phyloP scores from a whole-genome alignment of 1,140 invertebrate genomes.

The Parapsyche elsis region DNA sequence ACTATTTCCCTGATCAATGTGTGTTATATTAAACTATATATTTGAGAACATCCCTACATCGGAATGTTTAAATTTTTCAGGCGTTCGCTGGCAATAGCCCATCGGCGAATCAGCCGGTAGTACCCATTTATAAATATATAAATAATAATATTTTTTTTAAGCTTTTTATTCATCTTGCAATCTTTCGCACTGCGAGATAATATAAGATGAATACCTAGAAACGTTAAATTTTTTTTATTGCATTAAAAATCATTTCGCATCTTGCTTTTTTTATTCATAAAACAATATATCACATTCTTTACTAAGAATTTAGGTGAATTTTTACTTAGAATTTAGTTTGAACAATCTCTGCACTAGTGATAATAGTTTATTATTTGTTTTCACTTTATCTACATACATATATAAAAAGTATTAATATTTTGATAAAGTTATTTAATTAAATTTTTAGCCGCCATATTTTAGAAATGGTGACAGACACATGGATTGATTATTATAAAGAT shows the following conservation, averaged over 20 bases:
- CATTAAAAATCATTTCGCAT: slow-evolving; percentile 41
- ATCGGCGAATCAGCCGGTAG: slow-evolving; percentile 75
- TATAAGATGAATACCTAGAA: background rate
- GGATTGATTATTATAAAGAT: too few relatives aligned
- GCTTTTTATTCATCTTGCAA: slow-evolving; percentile 39
- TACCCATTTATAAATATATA: slow-evolving; percentile 58
- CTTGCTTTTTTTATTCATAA: slow-evolving; percentile 40
- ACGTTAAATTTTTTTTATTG: slow-evolving; percentile 18
- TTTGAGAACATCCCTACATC: slow-evolving; percentile 34
- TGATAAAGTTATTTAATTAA: too few relatives aligned
- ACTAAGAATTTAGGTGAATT: too few relatives aligned
- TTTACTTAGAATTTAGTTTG: too few relatives aligned
- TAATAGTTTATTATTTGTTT: too few relatives aligned
- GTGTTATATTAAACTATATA: background rate
- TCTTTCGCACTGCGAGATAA: slow-evolving; percentile 41
- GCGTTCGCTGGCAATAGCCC: slow-evolving; percentile 75
- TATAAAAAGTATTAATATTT: too few relatives aligned
- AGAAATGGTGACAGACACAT: too few relatives aligned
- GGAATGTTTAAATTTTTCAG: slow-evolving; percentile 67
- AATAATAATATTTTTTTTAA: slow-evolving; percentile 25
- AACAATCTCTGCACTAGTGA: too few relatives aligned
- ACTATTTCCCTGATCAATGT: too few relatives aligned
- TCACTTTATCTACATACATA: too few relatives aligned
- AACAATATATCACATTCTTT: background rate
- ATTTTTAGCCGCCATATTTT: too few relatives aligned